Evolutionary conservation across 2,888 invertebrate species (phyloP).

Genomic region (Spialia ferax): DNA sequence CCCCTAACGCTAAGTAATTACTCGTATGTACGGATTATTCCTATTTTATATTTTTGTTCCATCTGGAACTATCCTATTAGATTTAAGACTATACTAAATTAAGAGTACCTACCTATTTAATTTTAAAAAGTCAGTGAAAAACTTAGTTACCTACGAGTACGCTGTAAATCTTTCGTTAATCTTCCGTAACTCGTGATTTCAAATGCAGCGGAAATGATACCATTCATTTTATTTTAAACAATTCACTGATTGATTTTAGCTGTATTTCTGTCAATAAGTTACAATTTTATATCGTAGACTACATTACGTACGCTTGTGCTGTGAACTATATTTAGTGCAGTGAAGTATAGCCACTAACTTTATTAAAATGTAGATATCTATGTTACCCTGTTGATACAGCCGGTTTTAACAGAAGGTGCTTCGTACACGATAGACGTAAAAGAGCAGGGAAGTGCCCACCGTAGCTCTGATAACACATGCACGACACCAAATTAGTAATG

Average conservation of each 20-base stretch:
- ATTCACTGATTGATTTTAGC: background rate
- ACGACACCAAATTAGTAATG: constrained; percentile 36
- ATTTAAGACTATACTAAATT: too few species aligned
- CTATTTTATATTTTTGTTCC: too few species aligned
- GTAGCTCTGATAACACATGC: constrained; percentile 33
- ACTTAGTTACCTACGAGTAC: too few species aligned
- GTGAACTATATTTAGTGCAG: constrained; percentile 35
- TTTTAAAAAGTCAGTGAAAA: too few species aligned
- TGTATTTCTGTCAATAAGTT: background rate
- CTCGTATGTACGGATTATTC: too few species aligned
- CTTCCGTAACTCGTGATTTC: background rate
- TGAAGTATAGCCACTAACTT: constrained; percentile 21
- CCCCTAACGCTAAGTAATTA: too few species aligned
- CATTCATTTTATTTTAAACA: background rate
- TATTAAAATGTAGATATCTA: constrained; percentile 22
- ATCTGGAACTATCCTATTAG: too few species aligned
- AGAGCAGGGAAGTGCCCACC: constrained; percentile 26
- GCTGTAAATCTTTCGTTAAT: background rate
- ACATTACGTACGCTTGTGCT: constrained; percentile 23
- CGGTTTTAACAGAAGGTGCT: constrained; percentile 25
- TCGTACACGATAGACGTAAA: constrained; percentile 30
- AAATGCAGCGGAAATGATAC: constrained; percentile 1
- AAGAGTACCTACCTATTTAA: too few species aligned
- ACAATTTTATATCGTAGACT: constrained; percentile 13
- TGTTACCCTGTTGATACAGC: constrained; percentile 16